phyloP scores from a whole-genome alignment of 1,140 invertebrate genomes.

The Rhyzopertha dominica region DNA sequence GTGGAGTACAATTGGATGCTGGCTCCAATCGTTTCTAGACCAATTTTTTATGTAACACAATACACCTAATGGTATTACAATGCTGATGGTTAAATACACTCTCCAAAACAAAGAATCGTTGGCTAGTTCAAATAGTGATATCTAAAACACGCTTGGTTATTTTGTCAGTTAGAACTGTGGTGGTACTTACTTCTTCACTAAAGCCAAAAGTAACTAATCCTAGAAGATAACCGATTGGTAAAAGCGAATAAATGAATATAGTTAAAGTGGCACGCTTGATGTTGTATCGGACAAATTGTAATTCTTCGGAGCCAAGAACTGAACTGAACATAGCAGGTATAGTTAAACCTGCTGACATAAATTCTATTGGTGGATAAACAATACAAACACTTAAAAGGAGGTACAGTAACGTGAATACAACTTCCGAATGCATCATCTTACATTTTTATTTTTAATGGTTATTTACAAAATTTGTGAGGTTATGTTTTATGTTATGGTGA shows the following conservation, averaged over 20 bases:
- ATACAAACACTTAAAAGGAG: conserved; percentile 62
- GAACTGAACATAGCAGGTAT: conserved; percentile 60
- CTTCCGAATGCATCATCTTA: conserved; percentile 30
- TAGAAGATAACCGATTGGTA: conserved; percentile 66
- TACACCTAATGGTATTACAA: conserved; percentile 44
- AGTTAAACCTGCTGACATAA: conserved; percentile 67
- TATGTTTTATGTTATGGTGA: too few species aligned
- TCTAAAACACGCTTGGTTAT: conserved; percentile 29
- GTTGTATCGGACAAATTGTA: conserved; percentile 68
- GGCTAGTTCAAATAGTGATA: conserved; percentile 38
- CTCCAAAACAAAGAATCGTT: conserved; percentile 31
- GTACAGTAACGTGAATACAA: conserved; percentile 65
- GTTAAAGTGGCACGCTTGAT: conserved; percentile 62
- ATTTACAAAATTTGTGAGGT: too few species aligned
- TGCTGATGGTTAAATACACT: conserved; percentile 21
- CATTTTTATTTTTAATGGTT: neutral
- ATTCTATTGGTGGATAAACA: conserved; percentile 70
- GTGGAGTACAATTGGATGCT: conserved; percentile 69
- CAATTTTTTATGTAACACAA: conserved; percentile 55
- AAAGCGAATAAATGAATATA: conserved; percentile 59
- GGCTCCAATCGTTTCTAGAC: conserved; percentile 61
- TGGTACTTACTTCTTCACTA: conserved; percentile 39
- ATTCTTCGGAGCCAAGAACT: conserved; percentile 62
- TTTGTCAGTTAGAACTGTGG: conserved; percentile 3
- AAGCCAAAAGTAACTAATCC: conserved; percentile 51